A percentile compares a stretch with the other conserved stretches of the same genome.
Evolutionary conservation across 1,140 invertebrate species (phyloP).

Genomic region (Gonioctena quinquepunctata): DNA sequence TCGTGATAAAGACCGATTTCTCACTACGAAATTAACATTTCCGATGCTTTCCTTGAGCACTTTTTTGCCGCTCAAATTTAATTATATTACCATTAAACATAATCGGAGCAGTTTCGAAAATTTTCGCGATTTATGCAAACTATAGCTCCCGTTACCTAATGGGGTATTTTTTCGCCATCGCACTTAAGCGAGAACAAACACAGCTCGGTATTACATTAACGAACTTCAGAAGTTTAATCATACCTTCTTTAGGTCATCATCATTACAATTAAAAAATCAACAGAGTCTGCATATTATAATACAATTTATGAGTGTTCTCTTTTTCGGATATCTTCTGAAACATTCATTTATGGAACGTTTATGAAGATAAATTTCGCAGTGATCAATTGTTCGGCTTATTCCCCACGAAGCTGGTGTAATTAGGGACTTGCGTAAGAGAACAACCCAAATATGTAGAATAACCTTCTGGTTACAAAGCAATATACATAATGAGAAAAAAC

Average conservation of each 20-base stretch:
- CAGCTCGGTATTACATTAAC: background rate
- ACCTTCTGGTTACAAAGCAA: too few species aligned
- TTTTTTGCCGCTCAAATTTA: background rate
- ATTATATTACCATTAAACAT: slow-evolving; percentile 2
- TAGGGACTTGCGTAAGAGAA: too few species aligned
- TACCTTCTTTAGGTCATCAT: background rate
- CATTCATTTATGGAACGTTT: too few species aligned
- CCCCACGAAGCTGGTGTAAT: too few species aligned
- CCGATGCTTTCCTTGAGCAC: too few species aligned
- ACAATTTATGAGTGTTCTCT: background rate
- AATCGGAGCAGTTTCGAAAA: background rate
- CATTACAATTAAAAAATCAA: slow-evolving; percentile 4
- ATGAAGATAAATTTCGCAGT: too few species aligned
- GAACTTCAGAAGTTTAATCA: background rate
- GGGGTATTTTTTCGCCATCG: background rate
- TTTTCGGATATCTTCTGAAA: too few species aligned
- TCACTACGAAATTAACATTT: too few species aligned
- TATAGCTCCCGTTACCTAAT: background rate
- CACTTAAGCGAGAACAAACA: background rate
- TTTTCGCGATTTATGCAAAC: background rate
- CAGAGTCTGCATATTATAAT: background rate
- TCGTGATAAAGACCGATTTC: too few species aligned
- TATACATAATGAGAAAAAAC: too few species aligned
- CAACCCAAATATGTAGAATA: too few species aligned
- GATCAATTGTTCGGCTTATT: too few species aligned